phyloP scores from a whole-genome alignment of 2,113 vertebrate genomes.

The Pseudorasbora parva region DNA sequence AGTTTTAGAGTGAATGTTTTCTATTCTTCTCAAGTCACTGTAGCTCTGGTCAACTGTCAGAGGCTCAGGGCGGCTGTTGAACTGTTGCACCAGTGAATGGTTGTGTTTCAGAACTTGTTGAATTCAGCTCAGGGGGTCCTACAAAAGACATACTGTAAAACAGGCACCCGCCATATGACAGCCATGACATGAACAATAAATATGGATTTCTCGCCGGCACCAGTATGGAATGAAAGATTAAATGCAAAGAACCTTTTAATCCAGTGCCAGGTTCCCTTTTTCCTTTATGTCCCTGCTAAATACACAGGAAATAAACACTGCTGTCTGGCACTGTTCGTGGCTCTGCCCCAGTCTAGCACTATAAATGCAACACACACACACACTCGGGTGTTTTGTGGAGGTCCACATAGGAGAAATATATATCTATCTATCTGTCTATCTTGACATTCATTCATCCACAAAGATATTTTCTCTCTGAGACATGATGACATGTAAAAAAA shows the following conservation, averaged over 20 bases:
- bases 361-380: constrained; percentile 63
- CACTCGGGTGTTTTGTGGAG: constrained; percentile 56
- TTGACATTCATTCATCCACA: constrained; percentile 38
- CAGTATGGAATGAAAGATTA: constrained; percentile 74
- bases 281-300: constrained; percentile 60
- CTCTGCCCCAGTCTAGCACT: constrained; percentile 65
- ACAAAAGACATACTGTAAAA: constrained; percentile 70
- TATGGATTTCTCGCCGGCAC: constrained; percentile 65
- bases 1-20: constrained; percentile 12
- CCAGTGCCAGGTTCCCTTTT: constrained; percentile 51
- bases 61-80: constrained; percentile 59
- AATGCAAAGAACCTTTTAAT: constrained; percentile 70
- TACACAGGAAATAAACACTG: constrained; percentile 74
- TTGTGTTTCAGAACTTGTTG: constrained; percentile 68
- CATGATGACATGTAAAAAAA: constrained; percentile 19
- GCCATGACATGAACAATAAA: constrained; percentile 78
- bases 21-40: constrained; percentile 45
- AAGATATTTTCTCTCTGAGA: constrained; percentile 22
- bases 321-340: constrained; percentile 73
- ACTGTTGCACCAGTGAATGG: constrained; percentile 57
- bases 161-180: constrained; percentile 70
- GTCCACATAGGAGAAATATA: background rate
- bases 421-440: constrained; percentile 27
- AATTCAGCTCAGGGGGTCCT: constrained; percentile 55
- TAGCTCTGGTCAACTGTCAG: constrained; percentile 55